phyloP scores from a whole-genome alignment of 2,888 invertebrate species.

The Mythimna vitellina region DNA sequence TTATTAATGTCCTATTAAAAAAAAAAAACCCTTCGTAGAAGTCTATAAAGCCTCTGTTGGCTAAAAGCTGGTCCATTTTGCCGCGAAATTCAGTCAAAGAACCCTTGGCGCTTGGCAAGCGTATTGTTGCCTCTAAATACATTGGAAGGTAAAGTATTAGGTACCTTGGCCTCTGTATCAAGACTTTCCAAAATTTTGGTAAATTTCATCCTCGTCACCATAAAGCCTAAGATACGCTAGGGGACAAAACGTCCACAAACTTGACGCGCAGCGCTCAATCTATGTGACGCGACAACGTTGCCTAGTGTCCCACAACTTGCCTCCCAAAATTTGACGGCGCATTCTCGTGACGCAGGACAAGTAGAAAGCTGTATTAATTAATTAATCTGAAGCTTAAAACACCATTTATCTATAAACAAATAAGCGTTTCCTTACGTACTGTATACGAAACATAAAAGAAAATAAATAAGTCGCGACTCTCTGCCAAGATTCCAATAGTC shows the following conservation, averaged over 20 bases:
- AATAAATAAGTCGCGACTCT: conserved; percentile 10
- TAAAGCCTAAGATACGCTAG: too few relatives aligned
- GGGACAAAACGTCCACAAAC: too few relatives aligned
- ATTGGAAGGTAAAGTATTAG: neutral
- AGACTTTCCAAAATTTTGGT: neutral
- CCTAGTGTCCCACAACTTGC: too few relatives aligned
- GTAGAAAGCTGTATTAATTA: too few relatives aligned
- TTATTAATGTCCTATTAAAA: too few relatives aligned
- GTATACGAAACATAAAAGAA: neutral
- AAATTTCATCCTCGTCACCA: neutral
- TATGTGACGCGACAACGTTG: too few relatives aligned
- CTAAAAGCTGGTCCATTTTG: conserved; percentile 1
- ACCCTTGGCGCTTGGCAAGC: conserved; percentile 6
- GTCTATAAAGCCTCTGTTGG: neutral
- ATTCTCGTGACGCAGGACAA: too few relatives aligned
- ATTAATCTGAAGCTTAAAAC: neutral
- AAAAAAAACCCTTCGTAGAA: neutral
- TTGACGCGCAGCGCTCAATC: too few relatives aligned
- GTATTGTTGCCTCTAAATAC: conserved; percentile 3
- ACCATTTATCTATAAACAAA: conserved; percentile 4
- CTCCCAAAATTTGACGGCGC: too few relatives aligned
- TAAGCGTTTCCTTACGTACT: neutral
- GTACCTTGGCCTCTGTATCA: neutral
- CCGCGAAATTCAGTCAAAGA: neutral
- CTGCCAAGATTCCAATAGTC: conserved; percentile 36